phyloP scores from a whole-genome alignment of 1,140 invertebrate genomes.

The Lepidostoma basale region DNA sequence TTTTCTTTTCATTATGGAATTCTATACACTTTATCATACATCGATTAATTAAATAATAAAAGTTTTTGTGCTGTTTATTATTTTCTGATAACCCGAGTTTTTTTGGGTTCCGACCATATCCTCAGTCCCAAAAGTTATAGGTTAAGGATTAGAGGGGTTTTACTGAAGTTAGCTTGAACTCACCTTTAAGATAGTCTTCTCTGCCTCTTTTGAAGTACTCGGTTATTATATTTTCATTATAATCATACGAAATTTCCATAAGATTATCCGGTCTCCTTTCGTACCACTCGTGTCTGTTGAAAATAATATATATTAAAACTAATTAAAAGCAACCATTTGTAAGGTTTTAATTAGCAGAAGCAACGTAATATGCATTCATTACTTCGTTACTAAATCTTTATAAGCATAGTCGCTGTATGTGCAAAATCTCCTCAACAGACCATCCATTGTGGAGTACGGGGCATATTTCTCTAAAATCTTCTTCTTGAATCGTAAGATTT shows the following conservation, averaged over 20 bases:
- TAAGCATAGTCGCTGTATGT: slow-evolving; percentile 74
- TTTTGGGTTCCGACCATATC: no score
- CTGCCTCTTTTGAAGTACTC: slow-evolving; percentile 75
- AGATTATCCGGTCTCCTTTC: slow-evolving; percentile 73
- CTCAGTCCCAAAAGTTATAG: no score
- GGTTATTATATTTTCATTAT: slow-evolving; percentile 61
- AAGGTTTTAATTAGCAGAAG: background rate
- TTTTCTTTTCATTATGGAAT: no score
- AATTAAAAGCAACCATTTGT: no score
- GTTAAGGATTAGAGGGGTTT: no score
- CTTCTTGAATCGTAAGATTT: slow-evolving; percentile 76
- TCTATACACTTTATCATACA: no score
- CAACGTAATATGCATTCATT: background rate
- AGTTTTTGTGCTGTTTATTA: no score
- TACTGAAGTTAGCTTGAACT: no score
- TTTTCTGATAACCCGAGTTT: no score
- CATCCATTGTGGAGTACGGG: slow-evolving; percentile 75
- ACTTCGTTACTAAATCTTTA: slow-evolving; percentile 46
- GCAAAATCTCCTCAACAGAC: slow-evolving; percentile 71
- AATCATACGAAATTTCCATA: slow-evolving; percentile 64
- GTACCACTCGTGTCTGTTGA: slow-evolving; percentile 70
- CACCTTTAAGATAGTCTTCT: slow-evolving; percentile 71
- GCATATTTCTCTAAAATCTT: slow-evolving; percentile 77
- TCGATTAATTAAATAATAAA: no score
- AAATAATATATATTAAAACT: slow-evolving; percentile 15